phyloP scores from a whole-genome alignment of 2,888 invertebrate species.

The Tetrapedia diversipes region DNA sequence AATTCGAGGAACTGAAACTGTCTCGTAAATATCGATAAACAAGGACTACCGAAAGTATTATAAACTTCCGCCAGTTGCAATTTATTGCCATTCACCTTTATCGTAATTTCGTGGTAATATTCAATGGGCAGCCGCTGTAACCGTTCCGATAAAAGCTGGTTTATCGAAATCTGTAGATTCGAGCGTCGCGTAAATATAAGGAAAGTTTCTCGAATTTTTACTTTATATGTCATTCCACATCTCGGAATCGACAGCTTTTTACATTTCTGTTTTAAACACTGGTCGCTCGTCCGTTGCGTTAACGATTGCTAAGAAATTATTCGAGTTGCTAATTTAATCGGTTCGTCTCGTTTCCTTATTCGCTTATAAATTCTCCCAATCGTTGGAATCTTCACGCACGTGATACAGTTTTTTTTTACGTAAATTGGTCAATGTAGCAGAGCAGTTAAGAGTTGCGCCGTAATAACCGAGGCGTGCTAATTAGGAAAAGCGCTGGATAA shows the following conservation, averaged over 20 bases:
- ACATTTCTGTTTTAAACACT: too few relatives aligned
- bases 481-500: slow-evolving; percentile 61
- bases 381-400: slow-evolving; percentile 29
- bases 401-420: slow-evolving; percentile 50
- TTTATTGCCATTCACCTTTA: slow-evolving; percentile 38
- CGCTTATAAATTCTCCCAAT: background rate
- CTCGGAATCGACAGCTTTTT: background rate
- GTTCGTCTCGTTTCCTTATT: background rate
- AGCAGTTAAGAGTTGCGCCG: slow-evolving; percentile 45
- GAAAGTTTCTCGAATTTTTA: slow-evolving; percentile 3
- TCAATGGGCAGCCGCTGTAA: slow-evolving; percentile 26
- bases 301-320: too few relatives aligned
- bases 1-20: slow-evolving; percentile 67
- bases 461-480: slow-evolving; percentile 42
- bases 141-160: slow-evolving; percentile 32
- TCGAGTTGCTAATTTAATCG: background rate
- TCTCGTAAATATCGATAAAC: slow-evolving; percentile 63
- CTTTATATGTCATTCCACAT: background rate
- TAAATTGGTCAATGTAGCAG: slow-evolving; percentile 55
- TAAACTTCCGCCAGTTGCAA: slow-evolving; percentile 19
- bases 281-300: background rate
- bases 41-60: slow-evolving; percentile 49
- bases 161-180: slow-evolving; percentile 8
- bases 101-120: slow-evolving; percentile 8
- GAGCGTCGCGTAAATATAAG: background rate